These are phyloP conservation scores for Aplysina aerophoba DNA, from an alignment of 37 sponge, comb jelly and placozoan species.

Conservation along the genomic window DNA sequence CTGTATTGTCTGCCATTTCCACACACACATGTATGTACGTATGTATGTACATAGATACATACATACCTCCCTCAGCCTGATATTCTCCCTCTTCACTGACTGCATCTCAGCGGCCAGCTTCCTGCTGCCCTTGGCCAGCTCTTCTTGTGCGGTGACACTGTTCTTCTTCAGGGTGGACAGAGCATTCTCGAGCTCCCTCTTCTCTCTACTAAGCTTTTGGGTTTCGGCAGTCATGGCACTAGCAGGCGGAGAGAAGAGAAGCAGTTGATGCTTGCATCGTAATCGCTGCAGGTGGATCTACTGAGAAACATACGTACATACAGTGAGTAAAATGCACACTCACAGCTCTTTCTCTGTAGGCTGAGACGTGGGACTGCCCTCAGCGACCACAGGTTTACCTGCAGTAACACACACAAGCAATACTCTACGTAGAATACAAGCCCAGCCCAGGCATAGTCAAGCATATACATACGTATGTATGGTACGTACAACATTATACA, in stretches of 20 bases:
- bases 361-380: not conserved
- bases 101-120: constrained; percentile 70
- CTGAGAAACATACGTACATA: constrained; percentile 4
- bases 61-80: constrained; percentile 80
- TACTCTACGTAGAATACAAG: too few relatives aligned
- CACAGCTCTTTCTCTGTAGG: constrained; percentile 20
- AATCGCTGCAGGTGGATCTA: not conserved
- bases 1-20: not conserved
- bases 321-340: not conserved
- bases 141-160: constrained; percentile 55
- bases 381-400: not conserved
- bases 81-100: constrained; percentile 71
- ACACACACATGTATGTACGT: not conserved
- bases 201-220: constrained; percentile 74
- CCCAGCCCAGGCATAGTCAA: not conserved
- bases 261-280: not conserved
- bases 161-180: constrained; percentile 55
- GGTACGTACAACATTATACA: too few relatives aligned
- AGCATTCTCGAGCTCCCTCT: constrained; percentile 64
- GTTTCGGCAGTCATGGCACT: constrained; percentile 58
- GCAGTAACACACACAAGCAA: too few relatives aligned
- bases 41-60: not conserved
- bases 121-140: constrained; percentile 67
- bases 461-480: not conserved
- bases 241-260: not conserved